phyloP scores from a whole-genome alignment of 2,888 invertebrate genomes.

The Malthinus flaveolus region DNA sequence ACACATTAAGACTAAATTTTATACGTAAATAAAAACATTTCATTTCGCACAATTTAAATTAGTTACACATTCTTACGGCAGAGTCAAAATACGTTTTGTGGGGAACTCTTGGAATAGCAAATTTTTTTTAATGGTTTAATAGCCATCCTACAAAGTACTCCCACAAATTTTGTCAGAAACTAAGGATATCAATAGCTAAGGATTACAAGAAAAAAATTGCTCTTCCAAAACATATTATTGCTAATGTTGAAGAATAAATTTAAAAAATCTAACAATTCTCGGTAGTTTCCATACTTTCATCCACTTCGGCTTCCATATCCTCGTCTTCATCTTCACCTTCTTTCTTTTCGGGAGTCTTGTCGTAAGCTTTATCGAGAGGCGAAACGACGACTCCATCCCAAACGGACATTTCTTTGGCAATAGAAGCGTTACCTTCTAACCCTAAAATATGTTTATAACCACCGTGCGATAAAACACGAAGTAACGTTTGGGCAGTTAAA shows the following conservation, averaged over 20 bases:
- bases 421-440: slow-evolving; percentile 59
- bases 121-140: no score
- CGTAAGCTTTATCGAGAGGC: slow-evolving; percentile 92
- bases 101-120: no score
- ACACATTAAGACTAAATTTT: neutral
- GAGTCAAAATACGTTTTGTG: no score
- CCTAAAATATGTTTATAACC: slow-evolving; percentile 91
- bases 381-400: slow-evolving; percentile 97
- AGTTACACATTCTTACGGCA: neutral
- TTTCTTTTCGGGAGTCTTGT: slow-evolving; percentile 75
- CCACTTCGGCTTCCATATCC: slow-evolving; percentile 66
- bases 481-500: slow-evolving; percentile 88
- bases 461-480: slow-evolving; percentile 89
- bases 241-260: neutral
- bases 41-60: neutral
- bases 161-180: no score
- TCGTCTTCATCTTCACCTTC: slow-evolving; percentile 72
- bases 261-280: slow-evolving; percentile 37
- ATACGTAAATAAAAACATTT: neutral
- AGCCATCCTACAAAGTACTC: no score
- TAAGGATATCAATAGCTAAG: no score
- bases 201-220: no score
- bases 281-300: slow-evolving; percentile 60
- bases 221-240: no score
- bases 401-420: slow-evolving; percentile 85